Percentiles rank a stretch among this genome's conserved stretches.
phyloP scores from a whole-genome alignment of 92 coral and sea anemone genomes.

The Actinernus sp. region DNA sequence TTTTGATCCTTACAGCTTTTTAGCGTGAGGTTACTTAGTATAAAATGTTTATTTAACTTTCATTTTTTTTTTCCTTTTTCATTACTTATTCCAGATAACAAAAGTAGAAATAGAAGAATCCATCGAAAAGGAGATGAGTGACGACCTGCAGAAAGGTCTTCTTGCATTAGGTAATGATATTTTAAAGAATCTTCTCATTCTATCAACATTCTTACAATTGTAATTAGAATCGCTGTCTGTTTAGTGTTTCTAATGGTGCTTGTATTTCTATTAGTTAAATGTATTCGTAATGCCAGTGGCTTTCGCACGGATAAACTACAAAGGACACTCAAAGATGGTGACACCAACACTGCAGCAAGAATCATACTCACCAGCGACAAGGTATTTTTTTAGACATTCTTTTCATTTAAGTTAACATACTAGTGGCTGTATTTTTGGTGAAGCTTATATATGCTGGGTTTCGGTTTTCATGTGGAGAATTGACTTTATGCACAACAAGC shows the following conservation, averaged over 20 bases:
- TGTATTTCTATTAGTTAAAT: constrained; percentile 63
- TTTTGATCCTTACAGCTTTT: neutral
- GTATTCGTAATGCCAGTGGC: constrained; percentile 33
- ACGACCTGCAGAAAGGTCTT: constrained; percentile 77
- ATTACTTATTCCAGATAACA: constrained; percentile 48
- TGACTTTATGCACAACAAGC: no score
- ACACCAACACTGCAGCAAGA: constrained; percentile 49
- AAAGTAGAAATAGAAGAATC: constrained; percentile 66
- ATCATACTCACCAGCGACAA: constrained; percentile 46
- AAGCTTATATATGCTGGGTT: no score
- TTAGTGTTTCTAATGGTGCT: no score
- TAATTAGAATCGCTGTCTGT: neutral
- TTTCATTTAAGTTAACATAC: neutral
- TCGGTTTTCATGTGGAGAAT: no score
- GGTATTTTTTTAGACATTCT: no score
- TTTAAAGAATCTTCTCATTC: neutral
- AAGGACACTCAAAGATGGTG: constrained; percentile 34
- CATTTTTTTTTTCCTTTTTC: no score
- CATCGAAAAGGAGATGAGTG: constrained; percentile 68
- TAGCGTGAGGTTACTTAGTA: no score
- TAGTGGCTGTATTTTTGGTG: no score
- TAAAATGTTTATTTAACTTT: no score
- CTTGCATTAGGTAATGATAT: constrained; percentile 51
- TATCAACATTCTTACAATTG: neutral
- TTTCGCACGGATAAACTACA: constrained; percentile 49